These are phyloP conservation scores for Periplaneta americana DNA, from an alignment of 1,140 invertebrate species.

Conservation along the genomic window DNA sequence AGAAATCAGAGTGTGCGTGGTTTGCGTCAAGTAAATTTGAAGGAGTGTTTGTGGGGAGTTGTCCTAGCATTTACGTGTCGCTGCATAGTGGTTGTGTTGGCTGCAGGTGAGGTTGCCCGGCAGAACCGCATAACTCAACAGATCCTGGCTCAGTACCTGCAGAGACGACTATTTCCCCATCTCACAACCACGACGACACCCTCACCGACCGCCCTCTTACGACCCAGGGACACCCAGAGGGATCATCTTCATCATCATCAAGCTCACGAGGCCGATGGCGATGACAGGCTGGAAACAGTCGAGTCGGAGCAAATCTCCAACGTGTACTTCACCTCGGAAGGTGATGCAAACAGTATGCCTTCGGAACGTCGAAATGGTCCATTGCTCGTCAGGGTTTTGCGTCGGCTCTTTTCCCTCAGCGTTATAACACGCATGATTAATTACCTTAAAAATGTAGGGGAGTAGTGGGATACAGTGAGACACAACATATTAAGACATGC, in stretches of 20 bases:
- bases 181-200: slow-evolving; percentile 33
- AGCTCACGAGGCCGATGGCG: background rate
- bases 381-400: too few species aligned
- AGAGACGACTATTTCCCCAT: slow-evolving; percentile 52
- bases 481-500: too few species aligned
- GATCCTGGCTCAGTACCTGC: slow-evolving; percentile 62
- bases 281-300: slow-evolving; percentile 6
- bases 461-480: too few species aligned
- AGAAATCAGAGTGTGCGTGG: too few species aligned
- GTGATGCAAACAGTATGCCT: too few species aligned
- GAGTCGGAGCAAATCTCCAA: slow-evolving; percentile 14
- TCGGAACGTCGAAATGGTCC: background rate
- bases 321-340: slow-evolving; percentile 3
- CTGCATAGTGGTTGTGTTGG: background rate
- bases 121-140: slow-evolving; percentile 67
- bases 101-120: slow-evolving; percentile 46
- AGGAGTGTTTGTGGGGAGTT: too few species aligned
- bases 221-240: background rate
- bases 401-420: too few species aligned
- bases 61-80: too few species aligned
- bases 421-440: too few species aligned
- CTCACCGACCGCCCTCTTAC: slow-evolving; percentile 27
- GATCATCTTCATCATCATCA: background rate
- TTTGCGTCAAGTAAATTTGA: too few species aligned
- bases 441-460: too few species aligned